A percentile compares a stretch with the other conserved stretches of the same genome.
These are phyloP conservation scores for Stegodyphus mimosarum DNA, from an alignment of 1,140 invertebrate species.

Conservation along the genomic window DNA sequence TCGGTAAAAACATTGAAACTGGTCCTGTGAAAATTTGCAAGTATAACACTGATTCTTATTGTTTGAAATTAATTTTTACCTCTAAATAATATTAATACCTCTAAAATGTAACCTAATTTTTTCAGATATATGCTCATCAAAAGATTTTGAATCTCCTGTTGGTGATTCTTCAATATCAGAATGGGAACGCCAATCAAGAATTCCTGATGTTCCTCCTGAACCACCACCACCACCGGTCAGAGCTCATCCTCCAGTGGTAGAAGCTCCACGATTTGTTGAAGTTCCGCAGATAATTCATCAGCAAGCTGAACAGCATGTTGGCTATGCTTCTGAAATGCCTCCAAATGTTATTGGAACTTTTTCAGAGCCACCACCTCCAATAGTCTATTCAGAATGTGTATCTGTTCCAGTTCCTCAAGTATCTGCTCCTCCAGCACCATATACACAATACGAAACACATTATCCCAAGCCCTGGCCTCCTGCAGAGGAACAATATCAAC, in stretches of 20 bases:
- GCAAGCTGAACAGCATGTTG: constrained; percentile 51
- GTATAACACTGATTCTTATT: too few species aligned
- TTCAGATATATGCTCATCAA: constrained; percentile 8
- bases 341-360: constrained; percentile 26
- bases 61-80: too few species aligned
- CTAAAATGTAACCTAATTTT: not conserved
- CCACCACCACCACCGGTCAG: constrained; percentile 33
- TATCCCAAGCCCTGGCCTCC: constrained; percentile 50
- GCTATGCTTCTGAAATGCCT: constrained; percentile 37
- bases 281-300: constrained; percentile 34
- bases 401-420: constrained; percentile 27
- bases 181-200: constrained; percentile 45
- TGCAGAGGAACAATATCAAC: constrained; percentile 46
- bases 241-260: constrained; percentile 19
- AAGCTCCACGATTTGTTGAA: constrained; percentile 28
- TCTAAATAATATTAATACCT: too few species aligned
- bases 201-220: constrained; percentile 31
- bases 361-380: constrained; percentile 47
- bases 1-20: too few species aligned
- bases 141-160: constrained; percentile 41
- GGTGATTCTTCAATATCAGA: constrained; percentile 15
- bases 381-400: constrained; percentile 45
- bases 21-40: too few species aligned
- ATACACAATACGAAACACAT: constrained; percentile 30
- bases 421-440: constrained; percentile 8